These are phyloP conservation scores for Pimephales promelas DNA, from an alignment of 2,113 vertebrate species.

Conservation along the genomic window DNA sequence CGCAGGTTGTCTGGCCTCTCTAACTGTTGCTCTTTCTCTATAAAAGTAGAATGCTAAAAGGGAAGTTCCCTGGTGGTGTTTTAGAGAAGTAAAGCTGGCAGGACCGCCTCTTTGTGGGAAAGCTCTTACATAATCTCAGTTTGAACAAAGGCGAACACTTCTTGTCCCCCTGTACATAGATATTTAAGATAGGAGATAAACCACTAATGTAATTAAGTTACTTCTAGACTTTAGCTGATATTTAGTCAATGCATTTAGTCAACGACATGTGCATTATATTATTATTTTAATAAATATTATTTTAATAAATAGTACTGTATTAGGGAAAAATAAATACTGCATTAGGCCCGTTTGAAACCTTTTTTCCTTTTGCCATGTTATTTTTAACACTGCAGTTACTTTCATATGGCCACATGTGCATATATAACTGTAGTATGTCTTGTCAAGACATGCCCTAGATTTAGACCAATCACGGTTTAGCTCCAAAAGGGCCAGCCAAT, in stretches of 20 bases:
- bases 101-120: slow-evolving; percentile 61
- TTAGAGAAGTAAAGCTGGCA: slow-evolving; percentile 39
- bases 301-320: not conserved
- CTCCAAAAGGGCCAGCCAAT: slow-evolving; percentile 63
- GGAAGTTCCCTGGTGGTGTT: slow-evolving; percentile 55
- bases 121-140: slow-evolving; percentile 67
- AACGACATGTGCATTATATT: not conserved
- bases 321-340: no score
- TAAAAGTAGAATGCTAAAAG: slow-evolving; percentile 52
- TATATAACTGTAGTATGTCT: slow-evolving; percentile 66
- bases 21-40: slow-evolving; percentile 30
- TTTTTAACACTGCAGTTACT: not conserved
- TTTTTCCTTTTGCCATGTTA: not conserved
- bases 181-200: slow-evolving; percentile 8
- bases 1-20: slow-evolving; percentile 42
- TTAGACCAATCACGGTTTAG: slow-evolving; percentile 63
- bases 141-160: slow-evolving; percentile 40
- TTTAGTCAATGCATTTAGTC: not conserved
- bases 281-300: not conserved
- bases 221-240: not conserved
- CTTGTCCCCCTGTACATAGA: slow-evolving; percentile 55
- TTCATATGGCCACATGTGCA: slow-evolving; percentile 22
- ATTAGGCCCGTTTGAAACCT: not conserved
- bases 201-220: not conserved
- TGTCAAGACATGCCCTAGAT: slow-evolving; percentile 72